Evolutionary conservation across 2,113 vertebrate genomes (phyloP), one percentile per base, ranked within the genome.

Genomic region (Microtus pennsylvanicus): DNA sequence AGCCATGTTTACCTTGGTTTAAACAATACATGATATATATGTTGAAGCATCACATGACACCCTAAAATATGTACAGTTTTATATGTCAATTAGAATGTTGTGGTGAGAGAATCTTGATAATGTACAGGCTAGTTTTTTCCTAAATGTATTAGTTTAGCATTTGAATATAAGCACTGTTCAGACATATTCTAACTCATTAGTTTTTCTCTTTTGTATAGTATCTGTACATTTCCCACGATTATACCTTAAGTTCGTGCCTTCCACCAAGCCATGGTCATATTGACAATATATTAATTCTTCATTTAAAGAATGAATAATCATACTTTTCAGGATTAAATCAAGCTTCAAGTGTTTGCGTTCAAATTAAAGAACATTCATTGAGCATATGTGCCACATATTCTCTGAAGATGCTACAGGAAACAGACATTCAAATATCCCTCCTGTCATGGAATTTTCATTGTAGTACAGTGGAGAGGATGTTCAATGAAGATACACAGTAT

Each of bases 301-400:
- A 72, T 58, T 91, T 61, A 52, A 65, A 92, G 26, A 93, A n/a
- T 28, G 24, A 89, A 70, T 2, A 93, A 17, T 24, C 42, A 58
- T 83, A n/a, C 55, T 58, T 86, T 83, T 24, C 0, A 89, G 55
- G 35, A 87, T 83, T 93, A 92, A 97, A 61, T 92, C n/a, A 93
- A 83, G n/a, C 5, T 94, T 87, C 47, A 80, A 19, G 6, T 80
- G 35, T 61, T 77, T 96, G 87, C 47, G 33, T 13, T 83, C n/a
- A 89, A 95, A 92, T 47, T 38, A 87, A 96, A 0, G 22, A 81
- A 93, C 45, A 61, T 55, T 89, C 87, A 50, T 10, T 87, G 55
- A 87, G 50, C 21, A 80, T 75, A 55, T 33, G 13, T 95, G 21
- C 24, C 47, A 87, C 1, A 94, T 9, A 55, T 9, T 76, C 67